A percentile compares a stretch with the other conserved stretches of the same genome.
Conservation (phyloP, 2,797 vertebrate species). For the Centropyge bicolor region DNA sequence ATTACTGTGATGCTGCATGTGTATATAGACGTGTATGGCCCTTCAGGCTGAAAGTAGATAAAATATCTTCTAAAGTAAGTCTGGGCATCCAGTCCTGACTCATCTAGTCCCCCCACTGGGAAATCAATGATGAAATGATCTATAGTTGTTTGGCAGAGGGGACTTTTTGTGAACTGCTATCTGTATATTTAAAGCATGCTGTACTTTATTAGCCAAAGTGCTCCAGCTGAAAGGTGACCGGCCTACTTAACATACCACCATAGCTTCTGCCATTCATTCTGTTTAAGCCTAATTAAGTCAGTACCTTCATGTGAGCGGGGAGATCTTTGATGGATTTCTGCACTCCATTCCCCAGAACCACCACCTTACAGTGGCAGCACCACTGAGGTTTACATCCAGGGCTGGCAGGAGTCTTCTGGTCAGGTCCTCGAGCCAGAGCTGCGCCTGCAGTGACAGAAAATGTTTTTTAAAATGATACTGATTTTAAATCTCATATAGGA, state of each 20-base stretch:
- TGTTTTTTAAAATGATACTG: background rate
- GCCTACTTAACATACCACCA: background rate
- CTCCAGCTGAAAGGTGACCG: constrained; percentile 7
- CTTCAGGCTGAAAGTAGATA: constrained; percentile 49
- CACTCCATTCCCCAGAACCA: constrained; percentile 95
- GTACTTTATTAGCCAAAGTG: background rate
- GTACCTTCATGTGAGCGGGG: constrained; percentile 80
- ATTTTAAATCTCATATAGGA: constrained; percentile 10
- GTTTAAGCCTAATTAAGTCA: background rate
- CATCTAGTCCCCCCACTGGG: background rate
- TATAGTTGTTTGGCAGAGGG: constrained; percentile 7
- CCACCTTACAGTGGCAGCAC: constrained; percentile 98
- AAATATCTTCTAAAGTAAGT: constrained; percentile 46
- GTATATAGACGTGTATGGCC: constrained; percentile 23
- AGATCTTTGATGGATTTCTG: constrained; percentile 91
- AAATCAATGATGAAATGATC: constrained; percentile 35
- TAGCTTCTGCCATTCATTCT: background rate
- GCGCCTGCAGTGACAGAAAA: constrained; percentile 77
- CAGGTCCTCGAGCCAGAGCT: constrained; percentile 83
- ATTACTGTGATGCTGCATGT: constrained; percentile 13
- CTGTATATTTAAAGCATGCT: background rate
- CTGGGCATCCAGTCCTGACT: constrained; percentile 33
- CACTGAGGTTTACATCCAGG: constrained; percentile 91
- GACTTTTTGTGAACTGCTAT: constrained; percentile 4
- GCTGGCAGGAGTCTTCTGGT: constrained; percentile 80